Percentiles rank a stretch among this genome's conserved stretches.
Conservation (phyloP, 2,113 vertebrate species). For the Desmodus rotundus region DNA sequence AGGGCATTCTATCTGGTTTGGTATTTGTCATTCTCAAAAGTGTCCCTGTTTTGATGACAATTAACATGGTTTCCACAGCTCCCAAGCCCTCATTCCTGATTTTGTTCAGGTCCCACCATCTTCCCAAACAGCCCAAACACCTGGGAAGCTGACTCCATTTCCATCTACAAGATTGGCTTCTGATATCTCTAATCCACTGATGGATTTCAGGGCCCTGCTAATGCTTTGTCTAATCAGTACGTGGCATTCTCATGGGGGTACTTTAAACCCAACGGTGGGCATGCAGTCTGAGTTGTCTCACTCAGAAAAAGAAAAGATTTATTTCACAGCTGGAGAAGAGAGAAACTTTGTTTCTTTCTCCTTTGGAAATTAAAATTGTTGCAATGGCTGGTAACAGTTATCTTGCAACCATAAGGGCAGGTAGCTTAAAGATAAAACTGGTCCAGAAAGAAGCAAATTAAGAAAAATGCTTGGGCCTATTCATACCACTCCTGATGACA, state of each 20-base stretch:
- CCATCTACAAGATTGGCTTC: accelerated
- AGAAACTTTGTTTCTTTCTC: not conserved
- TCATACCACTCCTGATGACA: not conserved
- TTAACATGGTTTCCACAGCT: not conserved
- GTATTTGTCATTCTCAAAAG: not conserved
- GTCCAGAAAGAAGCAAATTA: not conserved
- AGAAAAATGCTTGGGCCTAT: not conserved
- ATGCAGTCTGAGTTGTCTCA: not conserved
- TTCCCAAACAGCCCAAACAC: not conserved
- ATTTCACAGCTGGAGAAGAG: not conserved
- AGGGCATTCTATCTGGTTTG: not conserved
- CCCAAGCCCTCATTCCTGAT: not conserved
- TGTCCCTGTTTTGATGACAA: not conserved
- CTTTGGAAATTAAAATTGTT: not conserved
- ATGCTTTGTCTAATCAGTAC: not conserved
- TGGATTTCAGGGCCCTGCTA: not conserved
- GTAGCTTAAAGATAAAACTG: not conserved
- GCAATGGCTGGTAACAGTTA: no score
- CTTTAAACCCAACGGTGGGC: not conserved
- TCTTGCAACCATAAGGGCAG: not conserved
- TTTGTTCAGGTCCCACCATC: not conserved
- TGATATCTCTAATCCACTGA: not conserved
- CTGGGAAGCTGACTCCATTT: not conserved
- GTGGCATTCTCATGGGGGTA: not conserved
- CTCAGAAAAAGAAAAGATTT: not conserved